These are phyloP conservation scores for Dromius quadrimaculatus DNA, from an alignment of 2,888 invertebrate genomes.

Conservation along the genomic window DNA sequence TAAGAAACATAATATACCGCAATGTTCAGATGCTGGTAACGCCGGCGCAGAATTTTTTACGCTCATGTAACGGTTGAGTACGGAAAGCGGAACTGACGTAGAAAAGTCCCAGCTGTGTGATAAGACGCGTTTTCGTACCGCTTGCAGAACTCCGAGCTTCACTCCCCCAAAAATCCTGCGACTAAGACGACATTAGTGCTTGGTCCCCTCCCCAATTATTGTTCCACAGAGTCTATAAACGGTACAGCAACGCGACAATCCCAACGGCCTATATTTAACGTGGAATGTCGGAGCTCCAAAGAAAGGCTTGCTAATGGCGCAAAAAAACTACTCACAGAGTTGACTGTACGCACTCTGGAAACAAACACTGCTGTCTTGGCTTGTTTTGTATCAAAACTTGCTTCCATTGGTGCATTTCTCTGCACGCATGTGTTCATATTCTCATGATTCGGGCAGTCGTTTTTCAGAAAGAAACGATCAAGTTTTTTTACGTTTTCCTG, in stretches of 20 bases:
- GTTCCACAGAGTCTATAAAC: conserved; percentile 51
- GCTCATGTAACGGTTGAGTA: conserved; percentile 6
- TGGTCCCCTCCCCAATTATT: conserved; percentile 45
- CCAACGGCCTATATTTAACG: conserved; percentile 52
- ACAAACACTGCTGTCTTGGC: not conserved
- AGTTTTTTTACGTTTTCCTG: conserved; percentile 34
- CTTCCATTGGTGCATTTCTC: conserved; percentile 35
- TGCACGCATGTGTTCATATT: conserved; percentile 43
- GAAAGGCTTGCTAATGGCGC: conserved; percentile 48
- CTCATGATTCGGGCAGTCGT: conserved; percentile 43
- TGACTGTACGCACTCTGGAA: conserved; percentile 30
- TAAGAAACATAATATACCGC: conserved; percentile 29
- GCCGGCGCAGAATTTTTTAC: conserved; percentile 28
- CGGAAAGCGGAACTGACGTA: not conserved
- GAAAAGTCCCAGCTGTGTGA: conserved; percentile 36
- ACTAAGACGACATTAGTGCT: conserved; percentile 17
- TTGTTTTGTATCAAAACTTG: conserved; percentile 26
- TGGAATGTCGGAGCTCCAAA: conserved; percentile 43
- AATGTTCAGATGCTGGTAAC: conserved; percentile 12
- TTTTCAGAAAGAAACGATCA: conserved; percentile 30
- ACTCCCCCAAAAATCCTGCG: conserved; percentile 23
- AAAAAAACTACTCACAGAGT: conserved; percentile 41
- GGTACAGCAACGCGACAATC: conserved; percentile 46
- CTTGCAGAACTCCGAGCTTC: conserved; percentile 15
- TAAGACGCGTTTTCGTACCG: conserved; percentile 39